Base-by-base conservation (phyloP, 2,113 vertebrate genomes). In the Perognathus longimembris region DNA sequence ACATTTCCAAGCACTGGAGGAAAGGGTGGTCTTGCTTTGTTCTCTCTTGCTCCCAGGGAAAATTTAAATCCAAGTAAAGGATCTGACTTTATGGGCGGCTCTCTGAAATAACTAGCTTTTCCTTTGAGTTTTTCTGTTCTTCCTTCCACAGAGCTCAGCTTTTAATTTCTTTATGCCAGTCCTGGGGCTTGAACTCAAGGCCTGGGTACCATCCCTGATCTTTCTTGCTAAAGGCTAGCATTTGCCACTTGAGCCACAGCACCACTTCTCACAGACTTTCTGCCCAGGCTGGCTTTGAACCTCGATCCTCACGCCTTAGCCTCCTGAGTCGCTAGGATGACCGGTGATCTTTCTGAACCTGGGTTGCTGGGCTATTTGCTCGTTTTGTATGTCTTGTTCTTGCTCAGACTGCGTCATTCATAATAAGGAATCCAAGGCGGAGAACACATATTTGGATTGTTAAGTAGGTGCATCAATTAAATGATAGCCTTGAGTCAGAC, bases 351-450 rank as follows among this genome's bases (percentile, higher is more conserved):
- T 18, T 54, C 50, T 54, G 50, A 17, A 54, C 50, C 50, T 54
- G 15, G 50, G 3, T 38, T 57, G 15, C 42, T 42, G 17, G n/a
- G 18, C 12, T 61, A 67, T 28, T 21, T 73, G 24, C 24, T 74
- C 21, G 50, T 45, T 54, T 24, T 36, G 1, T 57, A 14, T 8
- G 15, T 5, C 69, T 66, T 91, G 32, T 73, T 79, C 54, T 86
- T 67, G 69, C 54, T 66, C 69, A 91, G 26, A 6, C 34, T 85
- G 28, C 7, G 32, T 77, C 59, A n/a, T 57, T 77, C 21, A 6
- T 71, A 61, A 24, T 69, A 73, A 91, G 45, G 28, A 91, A 92
- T 86, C 36, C 20, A 42, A 91, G 57, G 4, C 45, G 83, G 38
- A 89, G 75, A 34, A 80, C 76, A 69, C 4, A 1, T 45, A 69